A percentile compares a stretch with the other conserved stretches of the same genome.
Conservation (phyloP, 2,797 vertebrate species). For the Sandelia bainsii region DNA sequence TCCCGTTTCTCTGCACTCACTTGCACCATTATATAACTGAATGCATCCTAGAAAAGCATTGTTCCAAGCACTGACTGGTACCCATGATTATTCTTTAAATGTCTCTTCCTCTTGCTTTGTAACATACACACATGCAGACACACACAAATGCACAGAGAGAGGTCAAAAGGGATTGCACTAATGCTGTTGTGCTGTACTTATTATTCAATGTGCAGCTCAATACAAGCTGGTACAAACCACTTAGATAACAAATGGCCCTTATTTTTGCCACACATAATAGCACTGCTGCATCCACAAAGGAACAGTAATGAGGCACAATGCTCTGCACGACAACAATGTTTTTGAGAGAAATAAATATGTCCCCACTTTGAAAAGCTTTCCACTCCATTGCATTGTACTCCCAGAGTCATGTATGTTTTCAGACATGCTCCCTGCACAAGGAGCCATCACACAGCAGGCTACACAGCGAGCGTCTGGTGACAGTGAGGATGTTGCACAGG, state of each 20-base stretch:
- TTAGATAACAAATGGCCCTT: constrained; percentile 46
- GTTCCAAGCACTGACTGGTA: constrained; percentile 27
- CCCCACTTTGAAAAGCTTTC: constrained; percentile 8
- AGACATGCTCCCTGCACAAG: constrained; percentile 22
- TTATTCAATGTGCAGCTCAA: constrained; percentile 58
- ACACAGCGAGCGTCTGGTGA: not conserved
- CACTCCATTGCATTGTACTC: constrained; percentile 5
- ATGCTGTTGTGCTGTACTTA: constrained; percentile 58
- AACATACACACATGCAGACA: constrained; percentile 8
- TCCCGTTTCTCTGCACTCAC: constrained; percentile 6
- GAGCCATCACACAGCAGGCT: not conserved
- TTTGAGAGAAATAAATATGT: not conserved
- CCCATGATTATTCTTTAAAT: constrained; percentile 17
- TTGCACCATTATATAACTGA: constrained; percentile 23
- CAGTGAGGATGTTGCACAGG: constrained; percentile 5
- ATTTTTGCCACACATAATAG: constrained; percentile 30
- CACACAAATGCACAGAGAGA: constrained; percentile 26
- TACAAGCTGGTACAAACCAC: constrained; percentile 48
- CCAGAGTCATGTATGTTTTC: constrained; percentile 11
- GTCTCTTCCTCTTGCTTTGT: not conserved
- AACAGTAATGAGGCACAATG: constrained; percentile 11
- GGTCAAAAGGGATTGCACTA: constrained; percentile 70
- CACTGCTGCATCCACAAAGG: constrained; percentile 26
- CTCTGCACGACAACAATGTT: constrained; percentile 20
- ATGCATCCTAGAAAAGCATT: constrained; percentile 31